Evolutionary conservation across 1,140 invertebrate genomes (phyloP), one percentile per base, ranked within the genome.

Genomic region (Leptopilina boulardi): DNA sequence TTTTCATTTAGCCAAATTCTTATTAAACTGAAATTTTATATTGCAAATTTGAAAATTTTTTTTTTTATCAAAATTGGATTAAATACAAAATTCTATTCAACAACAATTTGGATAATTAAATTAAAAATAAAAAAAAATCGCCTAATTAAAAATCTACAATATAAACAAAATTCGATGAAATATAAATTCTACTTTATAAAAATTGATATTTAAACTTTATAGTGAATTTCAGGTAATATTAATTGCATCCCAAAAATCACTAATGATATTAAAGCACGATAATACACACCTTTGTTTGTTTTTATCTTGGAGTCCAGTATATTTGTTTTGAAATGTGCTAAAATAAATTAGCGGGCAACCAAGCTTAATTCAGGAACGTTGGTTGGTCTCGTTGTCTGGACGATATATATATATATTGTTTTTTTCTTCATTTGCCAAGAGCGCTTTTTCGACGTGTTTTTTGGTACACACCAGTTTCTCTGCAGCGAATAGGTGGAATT

Each of bases 401-500:
- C 74, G 34, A 38, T 34, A 2, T 38, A 38, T 38, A 8, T n/a
- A n/a, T n/a, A n/a, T n/a, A n/a, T n/a, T n/a, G n/a, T 38, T 51
- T 70, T 80, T 79, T 79, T 77, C 76, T 34, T 34, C 41, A 41
- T 38, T 38, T 38, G 34, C 34, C 34, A 51, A 18, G n/a, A 23
- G 73, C 77, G 59, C 75, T 79, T 59, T 66, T 74, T 77, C 66
- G 19, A 19, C 10, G n/a, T 47, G 21, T 76, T 83, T 83, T 83
- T 80, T 80, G 70, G 77, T 76, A 77, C 70, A 75, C 78, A 70
- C 70, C 51, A 74, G 71, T 72, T 77, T 56, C 71, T 80, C 72
- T 77, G 82, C 84, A 81, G 77, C 76, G 79, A 83, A 83, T 83
- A 77, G 82, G 80, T 80, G 84, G 81, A 85, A 83, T 83, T 85